Evolutionary conservation across 2,888 invertebrate species (phyloP), one percentile per base, ranked within the genome.

Genomic region (Schizaphis graminum): DNA sequence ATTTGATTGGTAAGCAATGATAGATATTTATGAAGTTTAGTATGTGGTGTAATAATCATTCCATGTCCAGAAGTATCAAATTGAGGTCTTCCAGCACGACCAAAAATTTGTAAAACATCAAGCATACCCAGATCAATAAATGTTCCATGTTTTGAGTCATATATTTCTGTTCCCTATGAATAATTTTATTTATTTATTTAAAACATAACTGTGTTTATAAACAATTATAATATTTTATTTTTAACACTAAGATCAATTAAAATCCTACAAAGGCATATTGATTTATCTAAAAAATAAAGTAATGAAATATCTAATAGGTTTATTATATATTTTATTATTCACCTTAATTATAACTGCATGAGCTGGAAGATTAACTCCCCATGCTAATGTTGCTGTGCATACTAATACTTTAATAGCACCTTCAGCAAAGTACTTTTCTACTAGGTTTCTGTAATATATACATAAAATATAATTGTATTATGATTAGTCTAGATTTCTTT

Each of bases 311-410:
- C 2, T 8, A 35, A 35, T 77, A 77, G 35, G 77, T 77, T 77
- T 21, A 41, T 67, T n/a, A 57, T 16, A 24, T 61, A 61, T n/a
- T n/a, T 16, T 41, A 47, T 61, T 13, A 95, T 96, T 96, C 96
- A 98, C 98, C 96, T 98, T 97, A 95, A 99, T 99, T 91, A 99
- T 97, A 95, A 99, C 99, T 57, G 99, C 99, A 96, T 99, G 99
- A 0, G 99, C 99, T 0, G 99, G 99, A 95, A 99, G 96, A 96
- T 99, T 99, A 11, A 99, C 99, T 95, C 99, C 99, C 99, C 99
- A 99, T 53, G 99, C 99, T 57, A 99, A 96, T 0, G 99, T 99
- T 0, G 99, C 98, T 0, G 99, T 99, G 96, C 99, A 99, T 21
- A 99, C 98, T 3, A 99, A 96, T 0, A 98, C 98, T 95, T 97